Percentiles rank a stretch among this genome's conserved stretches.
Evolutionary conservation across 2,113 vertebrate genomes (phyloP).

Genomic region (Ibidorhyncha struthersii): DNA sequence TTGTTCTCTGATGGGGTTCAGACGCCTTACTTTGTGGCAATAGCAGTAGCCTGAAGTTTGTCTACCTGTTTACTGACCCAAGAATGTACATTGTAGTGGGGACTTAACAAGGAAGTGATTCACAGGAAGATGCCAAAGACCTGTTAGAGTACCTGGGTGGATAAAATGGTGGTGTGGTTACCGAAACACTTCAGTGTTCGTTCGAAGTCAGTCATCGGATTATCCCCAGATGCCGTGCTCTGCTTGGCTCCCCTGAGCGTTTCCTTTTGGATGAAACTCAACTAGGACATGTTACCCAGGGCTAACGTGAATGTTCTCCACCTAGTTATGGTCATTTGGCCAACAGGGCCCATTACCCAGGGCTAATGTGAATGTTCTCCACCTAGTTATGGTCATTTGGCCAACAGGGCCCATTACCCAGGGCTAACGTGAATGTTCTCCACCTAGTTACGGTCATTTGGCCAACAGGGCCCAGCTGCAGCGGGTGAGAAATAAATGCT

Average conservation of each 20-base stretch:
- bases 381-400: background rate
- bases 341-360: background rate
- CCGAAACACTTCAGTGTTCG: background rate
- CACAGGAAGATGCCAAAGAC: background rate
- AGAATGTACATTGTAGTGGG: background rate
- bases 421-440: background rate
- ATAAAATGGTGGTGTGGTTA: background rate
- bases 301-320: background rate
- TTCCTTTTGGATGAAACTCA: background rate
- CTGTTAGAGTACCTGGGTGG: background rate
- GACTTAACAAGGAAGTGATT: background rate
- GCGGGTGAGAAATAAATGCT: background rate
- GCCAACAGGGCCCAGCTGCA: background rate
- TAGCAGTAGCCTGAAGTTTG: background rate
- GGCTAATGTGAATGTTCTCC: background rate
- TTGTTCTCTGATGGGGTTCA: background rate
- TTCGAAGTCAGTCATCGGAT: background rate
- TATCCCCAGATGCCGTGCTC: background rate
- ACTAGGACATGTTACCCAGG: fast-evolving
- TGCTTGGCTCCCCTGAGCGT: background rate
- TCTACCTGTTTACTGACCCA: background rate
- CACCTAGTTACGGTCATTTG: background rate
- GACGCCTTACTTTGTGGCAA: background rate
- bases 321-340: background rate
- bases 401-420: background rate